phyloP scores from a whole-genome alignment of 2,113 vertebrate genomes.

The Manacus vitellinus region DNA sequence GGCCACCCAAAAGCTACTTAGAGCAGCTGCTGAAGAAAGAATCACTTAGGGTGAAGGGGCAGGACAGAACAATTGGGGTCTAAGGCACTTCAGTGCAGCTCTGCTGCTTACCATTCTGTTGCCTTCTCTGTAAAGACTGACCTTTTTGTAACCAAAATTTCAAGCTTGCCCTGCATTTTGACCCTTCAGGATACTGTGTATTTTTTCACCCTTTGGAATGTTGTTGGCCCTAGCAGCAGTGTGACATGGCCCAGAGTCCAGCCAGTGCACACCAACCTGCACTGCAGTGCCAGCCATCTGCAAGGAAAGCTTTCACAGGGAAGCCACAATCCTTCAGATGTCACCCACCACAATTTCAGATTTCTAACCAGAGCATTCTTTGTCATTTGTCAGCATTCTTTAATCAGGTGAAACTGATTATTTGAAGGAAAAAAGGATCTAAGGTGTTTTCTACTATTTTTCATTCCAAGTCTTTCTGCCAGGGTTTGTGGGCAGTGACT shows the following conservation, averaged over 20 bases:
- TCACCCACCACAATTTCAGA: neutral
- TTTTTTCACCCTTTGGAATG: neutral
- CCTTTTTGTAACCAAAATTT: neutral
- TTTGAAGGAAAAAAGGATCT: neutral
- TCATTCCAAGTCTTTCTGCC: neutral
- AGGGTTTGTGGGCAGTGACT: neutral
- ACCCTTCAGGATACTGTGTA: neutral
- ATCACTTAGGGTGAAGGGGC: neutral
- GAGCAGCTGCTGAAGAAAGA: neutral
- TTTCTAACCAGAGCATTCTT: neutral
- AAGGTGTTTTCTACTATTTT: neutral
- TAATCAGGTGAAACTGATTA: neutral
- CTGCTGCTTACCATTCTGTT: neutral
- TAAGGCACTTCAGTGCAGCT: neutral
- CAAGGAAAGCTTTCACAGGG: neutral
- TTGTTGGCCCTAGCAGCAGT: neutral
- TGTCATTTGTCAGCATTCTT: neutral
- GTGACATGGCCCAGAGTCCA: accelerated
- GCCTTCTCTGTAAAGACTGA: neutral
- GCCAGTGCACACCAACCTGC: neutral
- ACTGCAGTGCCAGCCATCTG: neutral
- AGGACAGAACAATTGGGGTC: neutral
- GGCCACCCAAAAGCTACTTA: neutral
- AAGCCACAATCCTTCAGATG: neutral
- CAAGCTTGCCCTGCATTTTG: neutral